Conservation (phyloP, 2,888 invertebrate species). For the Xiphydria camelus region DNA sequence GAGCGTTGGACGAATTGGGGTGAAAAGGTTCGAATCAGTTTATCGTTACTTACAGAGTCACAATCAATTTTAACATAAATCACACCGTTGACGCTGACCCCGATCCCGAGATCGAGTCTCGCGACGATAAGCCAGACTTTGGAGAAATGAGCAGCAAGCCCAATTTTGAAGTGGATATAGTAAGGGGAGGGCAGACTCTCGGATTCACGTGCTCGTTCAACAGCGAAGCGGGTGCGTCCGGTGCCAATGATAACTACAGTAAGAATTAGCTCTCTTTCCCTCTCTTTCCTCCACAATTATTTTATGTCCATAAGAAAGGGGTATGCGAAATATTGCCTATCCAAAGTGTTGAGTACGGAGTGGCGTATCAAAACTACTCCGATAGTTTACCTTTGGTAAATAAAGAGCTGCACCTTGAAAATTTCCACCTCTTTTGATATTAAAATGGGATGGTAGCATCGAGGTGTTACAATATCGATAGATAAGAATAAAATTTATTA, state of each 20-base stretch:
- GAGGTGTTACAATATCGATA: too few species aligned
- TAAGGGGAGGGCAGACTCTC: conserved; percentile 75
- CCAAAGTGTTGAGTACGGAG: conserved; percentile 47
- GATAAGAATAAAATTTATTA: too few species aligned
- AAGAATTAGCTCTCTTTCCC: conserved; percentile 47
- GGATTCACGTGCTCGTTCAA: conserved; percentile 86
- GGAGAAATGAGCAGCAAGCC: conserved; percentile 90
- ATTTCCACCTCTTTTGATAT: too few species aligned
- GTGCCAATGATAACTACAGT: conserved; percentile 75
- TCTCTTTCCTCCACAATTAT: too few species aligned
- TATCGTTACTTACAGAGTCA: conserved; percentile 63
- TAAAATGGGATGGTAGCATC: too few species aligned
- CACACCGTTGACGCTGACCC: conserved; percentile 86
- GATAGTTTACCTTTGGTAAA: conserved; percentile 45
- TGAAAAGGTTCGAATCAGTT: too few species aligned
- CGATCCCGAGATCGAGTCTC: conserved; percentile 67
- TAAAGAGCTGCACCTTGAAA: too few species aligned
- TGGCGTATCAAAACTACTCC: conserved; percentile 22
- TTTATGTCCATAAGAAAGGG: too few species aligned
- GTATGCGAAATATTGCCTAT: not conserved
- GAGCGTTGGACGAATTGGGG: too few species aligned
- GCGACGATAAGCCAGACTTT: conserved; percentile 72
- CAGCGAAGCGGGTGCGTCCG: conserved; percentile 63
- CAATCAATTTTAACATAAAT: conserved; percentile 88
- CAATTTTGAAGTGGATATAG: conserved; percentile 85